These are phyloP conservation scores for Platycercus adscitus DNA, from an alignment of 2,113 vertebrate species.

Conservation along the genomic window DNA sequence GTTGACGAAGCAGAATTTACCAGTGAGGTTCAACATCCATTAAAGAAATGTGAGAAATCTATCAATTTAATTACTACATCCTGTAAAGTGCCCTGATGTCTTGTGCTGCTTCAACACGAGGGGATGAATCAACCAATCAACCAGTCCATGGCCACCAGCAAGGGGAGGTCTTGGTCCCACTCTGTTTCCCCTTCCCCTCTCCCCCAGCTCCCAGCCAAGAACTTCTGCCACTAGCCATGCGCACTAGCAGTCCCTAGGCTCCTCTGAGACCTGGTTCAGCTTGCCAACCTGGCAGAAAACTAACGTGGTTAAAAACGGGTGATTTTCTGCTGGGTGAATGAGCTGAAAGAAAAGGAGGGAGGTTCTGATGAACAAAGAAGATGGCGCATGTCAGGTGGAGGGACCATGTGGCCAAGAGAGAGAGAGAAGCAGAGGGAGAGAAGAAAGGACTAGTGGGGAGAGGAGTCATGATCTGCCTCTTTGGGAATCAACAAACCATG, in stretches of 20 bases:
- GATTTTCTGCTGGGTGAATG: constrained; percentile 28
- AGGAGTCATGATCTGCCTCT: not conserved
- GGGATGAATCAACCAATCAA: not conserved
- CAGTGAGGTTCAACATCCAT: not conserved
- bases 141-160: not conserved
- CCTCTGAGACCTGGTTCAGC: not conserved
- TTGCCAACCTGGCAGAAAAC: constrained; percentile 27
- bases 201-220: not conserved
- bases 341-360: constrained; percentile 30
- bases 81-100: not conserved
- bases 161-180: not conserved
- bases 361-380: not conserved
- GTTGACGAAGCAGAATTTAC: not conserved
- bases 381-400: not conserved
- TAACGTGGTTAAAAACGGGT: not conserved
- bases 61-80: not conserved
- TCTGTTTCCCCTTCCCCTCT: not conserved
- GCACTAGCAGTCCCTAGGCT: not conserved
- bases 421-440: not conserved
- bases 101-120: not conserved
- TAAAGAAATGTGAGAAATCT: not conserved
- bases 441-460: not conserved
- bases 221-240: not conserved
- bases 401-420: not conserved
- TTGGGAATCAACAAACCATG: not conserved